Conservation (phyloP, 2,113 vertebrate genomes). For the Progne subis region DNA sequence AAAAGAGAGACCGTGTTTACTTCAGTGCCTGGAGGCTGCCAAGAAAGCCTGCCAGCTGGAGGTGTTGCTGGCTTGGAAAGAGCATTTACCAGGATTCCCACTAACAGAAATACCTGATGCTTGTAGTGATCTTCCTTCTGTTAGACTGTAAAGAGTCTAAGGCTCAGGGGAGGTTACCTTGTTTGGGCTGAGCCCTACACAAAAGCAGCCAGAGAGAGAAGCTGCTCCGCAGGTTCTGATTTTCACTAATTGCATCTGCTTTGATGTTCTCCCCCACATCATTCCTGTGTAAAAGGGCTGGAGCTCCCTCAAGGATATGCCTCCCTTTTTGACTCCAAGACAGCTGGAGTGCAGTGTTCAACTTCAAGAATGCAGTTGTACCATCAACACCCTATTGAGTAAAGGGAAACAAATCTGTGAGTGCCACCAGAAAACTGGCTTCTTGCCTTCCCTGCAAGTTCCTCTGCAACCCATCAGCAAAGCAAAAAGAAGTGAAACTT, state of each 20-base stretch:
- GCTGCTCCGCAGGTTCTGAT: background rate
- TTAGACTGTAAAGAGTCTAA: background rate
- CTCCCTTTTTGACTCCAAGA: background rate
- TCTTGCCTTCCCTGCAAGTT: background rate
- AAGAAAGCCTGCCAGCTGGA: conserved; percentile 42
- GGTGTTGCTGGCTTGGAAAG: conserved; percentile 44
- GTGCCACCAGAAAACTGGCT: background rate
- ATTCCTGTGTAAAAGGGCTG: background rate
- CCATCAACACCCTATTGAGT: background rate
- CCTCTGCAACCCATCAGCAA: background rate
- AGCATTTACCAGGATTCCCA: conserved; percentile 21
- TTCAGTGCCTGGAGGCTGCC: background rate
- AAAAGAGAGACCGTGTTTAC: background rate
- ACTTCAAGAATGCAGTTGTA: background rate
- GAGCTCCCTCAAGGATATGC: background rate
- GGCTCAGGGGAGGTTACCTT: background rate
- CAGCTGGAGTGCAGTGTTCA: background rate
- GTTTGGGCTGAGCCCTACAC: background rate
- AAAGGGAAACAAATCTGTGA: background rate
- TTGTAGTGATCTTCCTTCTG: conserved; percentile 28
- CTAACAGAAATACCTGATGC: conserved; percentile 55
- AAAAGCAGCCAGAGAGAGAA: background rate
- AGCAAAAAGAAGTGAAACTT: background rate
- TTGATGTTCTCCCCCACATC: background rate
- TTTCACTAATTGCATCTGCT: background rate